phyloP scores from a whole-genome alignment of 2,797 vertebrate species.

The Hyperoplus immaculatus region DNA sequence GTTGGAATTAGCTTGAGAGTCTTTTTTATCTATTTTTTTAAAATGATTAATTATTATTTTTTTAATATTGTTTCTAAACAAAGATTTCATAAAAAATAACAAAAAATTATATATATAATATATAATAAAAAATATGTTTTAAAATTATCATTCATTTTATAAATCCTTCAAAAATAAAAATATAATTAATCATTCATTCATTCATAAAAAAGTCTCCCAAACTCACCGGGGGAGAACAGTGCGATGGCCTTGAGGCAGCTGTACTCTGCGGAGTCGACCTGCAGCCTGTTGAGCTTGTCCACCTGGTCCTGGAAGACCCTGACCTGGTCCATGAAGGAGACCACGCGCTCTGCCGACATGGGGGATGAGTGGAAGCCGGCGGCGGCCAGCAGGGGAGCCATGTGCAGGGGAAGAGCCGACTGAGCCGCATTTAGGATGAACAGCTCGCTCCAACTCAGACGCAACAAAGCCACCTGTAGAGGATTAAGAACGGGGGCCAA shows the following conservation, averaged over 20 bases:
- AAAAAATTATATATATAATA: too few relatives aligned
- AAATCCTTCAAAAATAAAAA: too few relatives aligned
- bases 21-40: too few relatives aligned
- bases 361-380: constrained; percentile 95
- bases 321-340: constrained; percentile 98
- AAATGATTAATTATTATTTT: too few relatives aligned
- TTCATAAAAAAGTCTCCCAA: neutral
- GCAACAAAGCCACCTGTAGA: constrained; percentile 89
- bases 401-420: constrained; percentile 94
- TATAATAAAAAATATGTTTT: too few relatives aligned
- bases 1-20: too few relatives aligned
- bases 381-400: constrained; percentile 93
- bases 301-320: constrained; percentile 97
- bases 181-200: neutral
- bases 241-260: constrained; percentile 98
- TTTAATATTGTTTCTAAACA: too few relatives aligned
- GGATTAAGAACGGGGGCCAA: too few relatives aligned
- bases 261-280: constrained; percentile 96
- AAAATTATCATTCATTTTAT: too few relatives aligned
- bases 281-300: constrained; percentile 94
- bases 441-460: constrained; percentile 97
- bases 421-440: constrained; percentile 97
- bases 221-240: constrained; percentile 93
- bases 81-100: too few relatives aligned
- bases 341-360: constrained; percentile 95